These are phyloP conservation scores for Alectura lathami DNA, from an alignment of 2,113 vertebrate genomes.

Conservation along the genomic window DNA sequence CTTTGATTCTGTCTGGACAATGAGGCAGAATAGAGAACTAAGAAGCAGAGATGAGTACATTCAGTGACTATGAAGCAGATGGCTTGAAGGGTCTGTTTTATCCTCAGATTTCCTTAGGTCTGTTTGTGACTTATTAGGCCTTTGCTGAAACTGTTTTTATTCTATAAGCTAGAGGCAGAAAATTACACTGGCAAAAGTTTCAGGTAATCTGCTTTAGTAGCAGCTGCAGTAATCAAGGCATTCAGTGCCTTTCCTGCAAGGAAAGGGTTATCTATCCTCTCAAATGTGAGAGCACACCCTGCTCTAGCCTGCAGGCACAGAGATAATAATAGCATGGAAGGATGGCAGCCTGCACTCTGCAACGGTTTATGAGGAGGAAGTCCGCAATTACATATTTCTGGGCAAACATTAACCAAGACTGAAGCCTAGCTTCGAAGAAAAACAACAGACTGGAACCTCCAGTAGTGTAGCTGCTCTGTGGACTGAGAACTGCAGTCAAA, in stretches of 20 bases:
- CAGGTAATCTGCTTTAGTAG: not conserved
- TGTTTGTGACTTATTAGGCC: not conserved
- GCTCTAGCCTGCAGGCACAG: conserved; percentile 64
- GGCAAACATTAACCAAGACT: conserved; percentile 89
- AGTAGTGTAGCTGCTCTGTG: conserved; percentile 53
- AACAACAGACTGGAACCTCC: conserved; percentile 74
- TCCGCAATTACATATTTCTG: conserved; percentile 90
- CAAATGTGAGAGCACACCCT: conserved; percentile 59
- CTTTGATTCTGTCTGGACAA: not conserved
- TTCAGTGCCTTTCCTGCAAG: conserved; percentile 21
- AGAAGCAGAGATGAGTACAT: not conserved
- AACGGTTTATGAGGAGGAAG: conserved; percentile 89
- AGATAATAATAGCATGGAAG: conserved; percentile 75
- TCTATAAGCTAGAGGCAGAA: not conserved
- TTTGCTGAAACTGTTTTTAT: not conserved
- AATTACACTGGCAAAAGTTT: not conserved
- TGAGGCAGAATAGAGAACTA: not conserved
- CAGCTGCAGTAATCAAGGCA: not conserved
- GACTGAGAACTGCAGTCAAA: conserved; percentile 51
- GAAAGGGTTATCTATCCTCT: conserved; percentile 64
- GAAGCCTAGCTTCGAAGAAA: conserved; percentile 78
- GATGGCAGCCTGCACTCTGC: conserved; percentile 81
- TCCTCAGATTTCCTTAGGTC: not conserved
- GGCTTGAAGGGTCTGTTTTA: not conserved
- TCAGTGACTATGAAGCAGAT: not conserved